Conservation (phyloP, 1,140 invertebrate genomes). For the Tenebrio molitor region DNA sequence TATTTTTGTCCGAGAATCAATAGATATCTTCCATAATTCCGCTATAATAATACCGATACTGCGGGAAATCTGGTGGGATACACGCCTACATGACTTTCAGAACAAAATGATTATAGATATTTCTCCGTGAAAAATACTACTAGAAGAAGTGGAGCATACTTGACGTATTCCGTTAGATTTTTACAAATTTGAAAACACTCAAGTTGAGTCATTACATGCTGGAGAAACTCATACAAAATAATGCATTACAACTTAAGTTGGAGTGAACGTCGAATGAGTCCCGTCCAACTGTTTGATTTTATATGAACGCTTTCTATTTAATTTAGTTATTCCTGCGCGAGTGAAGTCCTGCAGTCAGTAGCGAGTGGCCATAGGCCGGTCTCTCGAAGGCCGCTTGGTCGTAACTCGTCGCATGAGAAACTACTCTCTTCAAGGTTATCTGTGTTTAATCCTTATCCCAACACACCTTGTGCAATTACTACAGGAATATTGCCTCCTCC, state of each 20-base stretch:
- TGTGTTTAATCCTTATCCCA: constrained; percentile 35
- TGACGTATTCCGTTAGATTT: too few relatives aligned
- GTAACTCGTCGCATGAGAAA: constrained; percentile 48
- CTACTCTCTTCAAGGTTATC: constrained; percentile 50
- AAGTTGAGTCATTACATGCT: constrained; percentile 8
- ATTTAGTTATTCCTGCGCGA: constrained; percentile 54
- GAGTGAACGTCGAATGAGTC: constrained; percentile 23
- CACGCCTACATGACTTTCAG: too few relatives aligned
- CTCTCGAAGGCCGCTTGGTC: constrained; percentile 48
- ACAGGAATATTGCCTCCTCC: constrained; percentile 34
- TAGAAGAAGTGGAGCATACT: too few relatives aligned
- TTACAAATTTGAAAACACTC: not conserved
- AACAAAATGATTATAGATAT: too few relatives aligned
- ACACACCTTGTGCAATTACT: constrained; percentile 45
- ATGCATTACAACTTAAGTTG: constrained; percentile 20
- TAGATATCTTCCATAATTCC: too few relatives aligned
- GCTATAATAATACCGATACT: too few relatives aligned
- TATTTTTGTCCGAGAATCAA: too few relatives aligned
- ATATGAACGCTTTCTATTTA: constrained; percentile 57
- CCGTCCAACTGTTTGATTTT: constrained; percentile 51
- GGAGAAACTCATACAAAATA: constrained; percentile 16
- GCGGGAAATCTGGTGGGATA: too few relatives aligned
- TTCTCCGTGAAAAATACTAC: too few relatives aligned
- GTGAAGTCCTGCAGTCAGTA: constrained; percentile 40
- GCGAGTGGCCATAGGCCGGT: constrained; percentile 47